Percentiles rank a stretch among this genome's conserved stretches.
phyloP scores from a whole-genome alignment of 2,797 vertebrate genomes.

The Eospalax fontanierii region DNA sequence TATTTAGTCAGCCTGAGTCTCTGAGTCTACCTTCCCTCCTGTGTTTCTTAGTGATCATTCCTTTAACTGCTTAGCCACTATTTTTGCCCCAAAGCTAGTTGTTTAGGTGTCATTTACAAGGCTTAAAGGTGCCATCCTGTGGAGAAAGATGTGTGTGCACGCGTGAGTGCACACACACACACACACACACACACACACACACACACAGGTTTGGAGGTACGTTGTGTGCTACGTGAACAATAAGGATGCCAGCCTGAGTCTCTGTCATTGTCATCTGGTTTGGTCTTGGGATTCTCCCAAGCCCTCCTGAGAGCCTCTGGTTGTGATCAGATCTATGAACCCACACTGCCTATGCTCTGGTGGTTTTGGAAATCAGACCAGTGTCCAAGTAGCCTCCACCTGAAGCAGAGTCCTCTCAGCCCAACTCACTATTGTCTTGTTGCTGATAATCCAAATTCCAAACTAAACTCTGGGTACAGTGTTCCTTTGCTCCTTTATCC shows the following conservation, averaged over 20 bases:
- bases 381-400: not conserved
- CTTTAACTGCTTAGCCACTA: not conserved
- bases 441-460: not conserved
- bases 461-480: not conserved
- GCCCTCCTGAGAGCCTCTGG: not conserved
- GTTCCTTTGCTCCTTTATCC: not conserved
- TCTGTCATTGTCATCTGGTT: not conserved
- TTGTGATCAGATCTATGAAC: not conserved
- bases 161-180: not conserved
- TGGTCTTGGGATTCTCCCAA: not conserved
- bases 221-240: not conserved
- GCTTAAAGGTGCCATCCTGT: constrained; percentile 85
- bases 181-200: not conserved
- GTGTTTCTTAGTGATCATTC: not conserved
- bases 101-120: constrained; percentile 54
- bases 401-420: not conserved
- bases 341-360: not conserved
- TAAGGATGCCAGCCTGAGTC: not conserved
- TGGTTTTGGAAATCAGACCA: not conserved
- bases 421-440: not conserved
- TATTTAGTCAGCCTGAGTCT: not conserved
- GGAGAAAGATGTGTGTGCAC: constrained; percentile 53
- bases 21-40: not conserved
- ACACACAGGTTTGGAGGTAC: not conserved
- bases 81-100: not conserved